Evolutionary conservation across 2,888 invertebrate genomes (phyloP).

Genomic region (Harpagoxenus sublaevis): DNA sequence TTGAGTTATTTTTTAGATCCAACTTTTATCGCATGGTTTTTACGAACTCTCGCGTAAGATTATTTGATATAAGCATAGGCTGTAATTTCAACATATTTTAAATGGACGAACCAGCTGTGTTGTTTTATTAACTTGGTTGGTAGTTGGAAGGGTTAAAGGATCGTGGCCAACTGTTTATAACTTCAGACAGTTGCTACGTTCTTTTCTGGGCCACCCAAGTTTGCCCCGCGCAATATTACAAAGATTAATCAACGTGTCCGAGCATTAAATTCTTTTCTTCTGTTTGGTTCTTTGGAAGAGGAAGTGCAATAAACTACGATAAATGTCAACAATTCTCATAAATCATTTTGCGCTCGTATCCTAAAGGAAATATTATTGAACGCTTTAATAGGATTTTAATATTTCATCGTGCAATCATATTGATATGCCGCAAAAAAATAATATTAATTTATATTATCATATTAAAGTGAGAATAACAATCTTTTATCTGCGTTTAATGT

Average conservation of each 20-base stretch:
- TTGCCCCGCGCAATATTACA: slow-evolving; percentile 51
- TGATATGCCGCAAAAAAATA: background rate
- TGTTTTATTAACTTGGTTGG: slow-evolving; percentile 43
- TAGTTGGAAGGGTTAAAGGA: slow-evolving; percentile 42
- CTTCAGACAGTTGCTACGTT: slow-evolving; percentile 48
- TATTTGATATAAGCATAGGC: background rate
- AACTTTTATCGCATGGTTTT: background rate
- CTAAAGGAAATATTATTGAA: slow-evolving; percentile 15
- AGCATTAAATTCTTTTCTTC: slow-evolving; percentile 54
- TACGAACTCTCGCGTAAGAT: slow-evolving; percentile 5
- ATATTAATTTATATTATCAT: background rate
- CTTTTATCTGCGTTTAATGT: background rate
- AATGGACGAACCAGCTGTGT: slow-evolving; percentile 11
- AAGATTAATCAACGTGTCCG: slow-evolving; percentile 55
- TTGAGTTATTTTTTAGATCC: background rate
- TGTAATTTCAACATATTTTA: slow-evolving; percentile 20
- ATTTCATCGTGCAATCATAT: slow-evolving; percentile 14
- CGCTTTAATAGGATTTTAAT: background rate
- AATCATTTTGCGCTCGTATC: slow-evolving; percentile 21
- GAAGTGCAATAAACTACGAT: slow-evolving; percentile 49
- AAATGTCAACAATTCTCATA: slow-evolving; percentile 46
- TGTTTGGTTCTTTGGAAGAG: slow-evolving; percentile 36
- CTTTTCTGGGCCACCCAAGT: slow-evolving; percentile 55
- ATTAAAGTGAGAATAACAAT: slow-evolving; percentile 8
- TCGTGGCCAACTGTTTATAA: slow-evolving; percentile 52